Base-by-base conservation (phyloP, 2,888 invertebrate genomes). In the Xestia sexstrigata region DNA sequence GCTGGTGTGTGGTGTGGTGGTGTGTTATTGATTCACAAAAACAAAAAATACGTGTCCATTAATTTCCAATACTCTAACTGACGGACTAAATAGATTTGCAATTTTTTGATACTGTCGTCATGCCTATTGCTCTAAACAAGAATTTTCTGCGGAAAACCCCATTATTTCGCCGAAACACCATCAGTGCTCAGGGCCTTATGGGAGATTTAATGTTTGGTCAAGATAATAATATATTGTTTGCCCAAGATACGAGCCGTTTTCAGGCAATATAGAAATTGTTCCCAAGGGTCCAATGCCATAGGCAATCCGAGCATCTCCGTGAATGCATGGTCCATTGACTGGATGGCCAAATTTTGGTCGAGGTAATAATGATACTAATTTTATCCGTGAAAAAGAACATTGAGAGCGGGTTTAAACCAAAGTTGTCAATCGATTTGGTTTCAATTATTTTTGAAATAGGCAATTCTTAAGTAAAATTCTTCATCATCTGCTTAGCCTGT, bases 161-260 rank as follows among this genome's bases (percentile, higher is more conserved):
- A 74, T 81, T 77, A 81, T 42, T 63, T 62, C 13, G 15, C 26
- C 23, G 77, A 30, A 69, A 74, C 58, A 73, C 39, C 26, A 80
- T 67, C 35, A 66, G 20, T 71, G 67, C 17, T n/a, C 26, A 13
- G 13, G 62, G 75, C 9, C 70, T 65, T 63, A 63, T 35, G 85
- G 85, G 79, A 78, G 26, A 49, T 60, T 30, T 17, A 67, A 26
- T 82, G 62, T 72, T 81, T 81, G 69, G 68, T 71, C 69, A 45
- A 74, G 81, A 72, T 62, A 62, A 62, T 76, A 73, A 42, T 58
- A 73, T 73, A 83, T 70, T 9, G 63, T 68, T 73, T 70, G 67
- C 63, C 62, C 60, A 76, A 84, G 74, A 79, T 35, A 58, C 30
- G 26, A 62, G 60, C 42, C 42, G 60, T 55, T 66, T 68, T 58